Conservation (phyloP, 2,113 vertebrate species). For the Upupa epops region DNA sequence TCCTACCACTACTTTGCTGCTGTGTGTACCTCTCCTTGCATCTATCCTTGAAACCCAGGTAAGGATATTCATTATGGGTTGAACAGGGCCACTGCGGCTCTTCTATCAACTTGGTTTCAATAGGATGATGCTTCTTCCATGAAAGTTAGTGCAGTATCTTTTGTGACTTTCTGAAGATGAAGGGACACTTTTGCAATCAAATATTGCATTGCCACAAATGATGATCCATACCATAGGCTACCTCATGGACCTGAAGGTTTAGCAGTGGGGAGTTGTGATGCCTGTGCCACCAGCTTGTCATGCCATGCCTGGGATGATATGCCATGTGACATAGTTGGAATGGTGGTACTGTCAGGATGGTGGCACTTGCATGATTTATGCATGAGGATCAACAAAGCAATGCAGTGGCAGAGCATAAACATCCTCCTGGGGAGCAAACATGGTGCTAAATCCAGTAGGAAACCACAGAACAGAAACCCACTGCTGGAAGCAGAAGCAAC, state of each 20-base stretch:
- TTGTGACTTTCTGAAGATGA: background rate
- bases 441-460: background rate
- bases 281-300: background rate
- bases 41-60: background rate
- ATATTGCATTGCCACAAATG: background rate
- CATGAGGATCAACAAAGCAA: background rate
- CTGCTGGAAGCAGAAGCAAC: background rate
- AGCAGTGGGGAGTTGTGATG: background rate
- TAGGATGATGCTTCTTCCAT: background rate
- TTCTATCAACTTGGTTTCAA: background rate
- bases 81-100: fast-evolving
- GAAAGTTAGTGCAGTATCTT: background rate
- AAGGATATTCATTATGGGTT: fast-evolving
- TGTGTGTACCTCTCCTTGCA: background rate
- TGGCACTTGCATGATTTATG: fast-evolving
- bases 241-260: background rate
- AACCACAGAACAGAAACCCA: background rate
- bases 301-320: fast-evolving
- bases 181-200: background rate
- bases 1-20: background rate
- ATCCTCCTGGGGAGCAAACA: background rate
- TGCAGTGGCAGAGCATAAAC: background rate
- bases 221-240: fast-evolving
- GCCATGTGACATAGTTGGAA: background rate
- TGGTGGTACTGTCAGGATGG: background rate